These are phyloP conservation scores for Fabriciana adippe DNA, from an alignment of 2,888 invertebrate genomes.

Conservation along the genomic window DNA sequence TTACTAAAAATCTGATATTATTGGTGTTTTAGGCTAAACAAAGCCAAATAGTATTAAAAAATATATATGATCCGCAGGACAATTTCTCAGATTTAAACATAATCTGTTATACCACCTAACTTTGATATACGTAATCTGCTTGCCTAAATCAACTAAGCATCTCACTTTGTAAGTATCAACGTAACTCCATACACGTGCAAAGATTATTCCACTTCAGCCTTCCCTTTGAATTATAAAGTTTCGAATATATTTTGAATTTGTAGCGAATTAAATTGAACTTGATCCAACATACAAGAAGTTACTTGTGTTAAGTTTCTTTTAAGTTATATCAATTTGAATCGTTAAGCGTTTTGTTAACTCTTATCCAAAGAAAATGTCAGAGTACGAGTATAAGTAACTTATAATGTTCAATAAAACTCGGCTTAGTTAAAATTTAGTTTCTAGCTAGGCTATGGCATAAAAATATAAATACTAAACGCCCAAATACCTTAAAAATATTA, in stretches of 20 bases:
- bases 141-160: slow-evolving; percentile 13
- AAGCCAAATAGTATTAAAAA: no score
- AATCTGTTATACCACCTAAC: neutral
- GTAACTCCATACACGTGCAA: slow-evolving; percentile 16
- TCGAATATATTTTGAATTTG: slow-evolving; percentile 3
- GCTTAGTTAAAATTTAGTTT: no score
- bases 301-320: neutral
- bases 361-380: no score
- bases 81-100: neutral
- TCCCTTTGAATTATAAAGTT: slow-evolving; percentile 5
- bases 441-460: no score
- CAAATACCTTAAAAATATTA: no score
- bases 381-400: no score
- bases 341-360: no score
- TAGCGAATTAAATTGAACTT: slow-evolving; percentile 3
- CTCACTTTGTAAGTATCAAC: slow-evolving; percentile 21
- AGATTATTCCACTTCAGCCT: slow-evolving; percentile 13
- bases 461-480: no score
- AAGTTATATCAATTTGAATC: neutral
- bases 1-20: no score
- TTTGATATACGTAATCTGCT: slow-evolving; percentile 12
- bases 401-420: no score
- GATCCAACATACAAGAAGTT: neutral
- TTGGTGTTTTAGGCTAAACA: no score
- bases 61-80: no score